phyloP scores from a whole-genome alignment of 2,888 invertebrate species.

The Neocrepidodera transversa region DNA sequence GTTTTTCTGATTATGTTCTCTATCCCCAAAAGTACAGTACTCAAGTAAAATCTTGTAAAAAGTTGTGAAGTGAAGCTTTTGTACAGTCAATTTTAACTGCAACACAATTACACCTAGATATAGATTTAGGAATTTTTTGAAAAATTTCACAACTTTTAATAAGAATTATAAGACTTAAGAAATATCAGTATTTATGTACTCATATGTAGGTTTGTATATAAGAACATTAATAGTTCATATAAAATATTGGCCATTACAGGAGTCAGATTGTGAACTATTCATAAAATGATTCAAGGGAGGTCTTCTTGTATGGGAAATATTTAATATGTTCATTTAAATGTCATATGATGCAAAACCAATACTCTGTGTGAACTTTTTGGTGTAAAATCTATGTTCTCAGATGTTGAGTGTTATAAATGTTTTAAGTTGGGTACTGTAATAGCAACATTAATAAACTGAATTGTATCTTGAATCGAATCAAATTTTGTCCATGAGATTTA shows the following conservation, averaged over 20 bases:
- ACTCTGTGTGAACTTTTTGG: constrained; percentile 5
- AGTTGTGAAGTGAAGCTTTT: constrained; percentile 28
- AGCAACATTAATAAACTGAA: constrained; percentile 5
- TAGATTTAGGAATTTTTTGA: constrained; percentile 7
- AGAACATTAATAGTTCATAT: background rate
- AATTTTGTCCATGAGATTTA: constrained; percentile 48
- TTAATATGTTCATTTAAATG: background rate
- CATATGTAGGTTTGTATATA: background rate
- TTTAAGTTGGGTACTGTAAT: constrained; percentile 14
- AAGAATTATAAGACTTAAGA: background rate
- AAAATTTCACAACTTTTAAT: constrained; percentile 14
- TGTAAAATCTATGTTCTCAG: constrained; percentile 3
- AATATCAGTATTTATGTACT: constrained; percentile 4
- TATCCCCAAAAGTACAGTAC: constrained; percentile 11
- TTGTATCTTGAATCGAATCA: constrained; percentile 26
- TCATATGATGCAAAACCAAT: background rate
- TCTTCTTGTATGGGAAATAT: background rate
- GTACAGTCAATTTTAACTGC: constrained; percentile 2
- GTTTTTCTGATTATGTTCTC: constrained; percentile 1
- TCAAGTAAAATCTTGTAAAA: constrained; percentile 26
- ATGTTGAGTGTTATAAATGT: constrained; percentile 12
- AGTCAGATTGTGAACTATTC: background rate
- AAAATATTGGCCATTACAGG: background rate
- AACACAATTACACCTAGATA: constrained; percentile 5
- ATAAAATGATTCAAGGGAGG: too few relatives aligned